Conservation (phyloP, 2,797 vertebrate species). For the Sparus aurata region DNA sequence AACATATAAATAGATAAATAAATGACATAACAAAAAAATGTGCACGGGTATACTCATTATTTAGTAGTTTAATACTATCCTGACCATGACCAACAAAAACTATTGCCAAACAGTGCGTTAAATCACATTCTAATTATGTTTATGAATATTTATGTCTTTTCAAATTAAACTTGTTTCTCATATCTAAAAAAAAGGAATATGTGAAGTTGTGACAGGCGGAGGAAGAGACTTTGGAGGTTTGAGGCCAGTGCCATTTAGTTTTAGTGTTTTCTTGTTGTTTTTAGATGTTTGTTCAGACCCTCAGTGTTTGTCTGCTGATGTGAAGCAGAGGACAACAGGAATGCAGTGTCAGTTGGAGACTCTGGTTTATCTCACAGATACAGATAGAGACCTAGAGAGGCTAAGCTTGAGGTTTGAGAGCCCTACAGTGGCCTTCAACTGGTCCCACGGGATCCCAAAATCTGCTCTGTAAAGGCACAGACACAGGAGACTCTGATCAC, state of each 20-base stretch:
- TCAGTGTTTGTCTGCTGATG: slow-evolving; percentile 68
- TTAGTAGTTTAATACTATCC: too few species aligned
- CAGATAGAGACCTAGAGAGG: slow-evolving; percentile 17
- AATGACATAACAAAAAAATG: too few species aligned
- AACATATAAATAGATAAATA: too few species aligned
- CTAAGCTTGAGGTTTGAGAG: slow-evolving; percentile 11
- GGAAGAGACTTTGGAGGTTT: neutral
- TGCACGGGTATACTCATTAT: too few species aligned
- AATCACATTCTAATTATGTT: too few species aligned
- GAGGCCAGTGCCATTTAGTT: neutral
- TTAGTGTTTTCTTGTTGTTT: slow-evolving; percentile 64
- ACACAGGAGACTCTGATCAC: neutral
- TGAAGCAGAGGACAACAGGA: slow-evolving; percentile 65
- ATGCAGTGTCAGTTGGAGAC: slow-evolving; percentile 66
- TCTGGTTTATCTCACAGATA: slow-evolving; percentile 70
- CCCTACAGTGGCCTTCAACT: neutral
- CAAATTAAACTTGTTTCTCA: too few species aligned
- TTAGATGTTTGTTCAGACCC: slow-evolving; percentile 67
- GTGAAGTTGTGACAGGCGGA: too few species aligned
- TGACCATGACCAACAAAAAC: too few species aligned
- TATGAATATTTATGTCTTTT: too few species aligned
- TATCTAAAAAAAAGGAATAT: neutral
- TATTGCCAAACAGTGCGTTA: too few species aligned
- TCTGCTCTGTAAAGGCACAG: neutral
- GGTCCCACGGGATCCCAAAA: neutral